These are phyloP conservation scores for Cinclus cinclus DNA, from an alignment of 2,113 vertebrate genomes.

Conservation along the genomic window DNA sequence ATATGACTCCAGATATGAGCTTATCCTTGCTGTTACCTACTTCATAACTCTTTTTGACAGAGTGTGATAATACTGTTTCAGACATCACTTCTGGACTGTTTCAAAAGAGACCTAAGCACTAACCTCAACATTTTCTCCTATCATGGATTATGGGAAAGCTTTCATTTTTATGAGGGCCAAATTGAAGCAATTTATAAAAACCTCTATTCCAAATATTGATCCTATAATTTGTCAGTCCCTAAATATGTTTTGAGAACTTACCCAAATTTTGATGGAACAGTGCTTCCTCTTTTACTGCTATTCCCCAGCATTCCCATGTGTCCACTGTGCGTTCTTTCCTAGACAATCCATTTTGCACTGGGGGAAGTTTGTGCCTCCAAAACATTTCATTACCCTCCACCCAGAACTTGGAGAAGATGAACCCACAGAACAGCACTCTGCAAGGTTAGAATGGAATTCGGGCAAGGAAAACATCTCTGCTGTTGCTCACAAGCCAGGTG, in stretches of 20 bases:
- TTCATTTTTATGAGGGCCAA: not conserved
- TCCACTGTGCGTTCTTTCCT: not conserved
- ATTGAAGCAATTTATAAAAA: not conserved
- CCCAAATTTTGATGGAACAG: not conserved
- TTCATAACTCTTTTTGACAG: not conserved
- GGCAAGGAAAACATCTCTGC: not conserved
- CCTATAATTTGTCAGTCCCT: not conserved
- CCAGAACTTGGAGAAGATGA: not conserved
- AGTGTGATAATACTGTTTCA: not conserved
- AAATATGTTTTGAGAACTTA: not conserved
- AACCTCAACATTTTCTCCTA: not conserved
- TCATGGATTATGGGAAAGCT: not conserved
- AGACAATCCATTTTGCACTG: not conserved
- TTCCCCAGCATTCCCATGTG: not conserved
- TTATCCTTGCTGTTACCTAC: not conserved
- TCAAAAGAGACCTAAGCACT: not conserved
- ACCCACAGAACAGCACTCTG: not conserved
- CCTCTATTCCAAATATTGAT: not conserved
- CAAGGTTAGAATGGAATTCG: not conserved
- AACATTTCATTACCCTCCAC: accelerated
- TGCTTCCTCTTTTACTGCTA: not conserved
- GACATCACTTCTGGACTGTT: accelerated
- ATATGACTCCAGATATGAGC: not conserved
- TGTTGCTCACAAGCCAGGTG: not conserved
- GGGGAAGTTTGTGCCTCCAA: not conserved